Conservation (phyloP, 2,888 invertebrate species). For the Gasteruption jaculator region DNA sequence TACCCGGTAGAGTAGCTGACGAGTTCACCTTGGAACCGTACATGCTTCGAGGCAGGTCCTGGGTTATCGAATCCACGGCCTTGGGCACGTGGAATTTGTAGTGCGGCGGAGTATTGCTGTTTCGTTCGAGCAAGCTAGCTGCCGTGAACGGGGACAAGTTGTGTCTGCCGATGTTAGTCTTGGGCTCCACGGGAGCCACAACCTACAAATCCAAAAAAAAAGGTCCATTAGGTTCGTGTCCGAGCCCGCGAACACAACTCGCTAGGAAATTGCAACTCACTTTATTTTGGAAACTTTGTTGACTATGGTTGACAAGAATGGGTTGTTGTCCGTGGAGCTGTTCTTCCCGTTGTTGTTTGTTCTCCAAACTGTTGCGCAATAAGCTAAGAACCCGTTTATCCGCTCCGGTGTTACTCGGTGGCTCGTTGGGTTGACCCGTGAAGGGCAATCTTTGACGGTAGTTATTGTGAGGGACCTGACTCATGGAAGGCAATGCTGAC, state of each 20-base stretch:
- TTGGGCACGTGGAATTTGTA: slow-evolving; percentile 66
- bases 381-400: slow-evolving; percentile 70
- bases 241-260: too few species aligned
- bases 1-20: slow-evolving; percentile 41
- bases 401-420: slow-evolving; percentile 53
- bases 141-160: slow-evolving; percentile 59
- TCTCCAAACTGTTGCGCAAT: slow-evolving; percentile 68
- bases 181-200: slow-evolving; percentile 48
- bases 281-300: slow-evolving; percentile 45
- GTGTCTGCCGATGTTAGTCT: slow-evolving; percentile 54
- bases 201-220: slow-evolving; percentile 31
- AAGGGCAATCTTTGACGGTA: slow-evolving; percentile 31
- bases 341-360: slow-evolving; percentile 52
- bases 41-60: slow-evolving; percentile 41
- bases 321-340: slow-evolving; percentile 44
- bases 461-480: slow-evolving; percentile 25
- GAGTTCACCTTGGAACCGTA: slow-evolving; percentile 42
- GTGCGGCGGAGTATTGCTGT: slow-evolving; percentile 53
- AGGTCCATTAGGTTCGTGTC: too few species aligned
- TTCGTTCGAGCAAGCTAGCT: slow-evolving; percentile 54
- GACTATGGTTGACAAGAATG: slow-evolving; percentile 41
- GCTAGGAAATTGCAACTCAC: slow-evolving; percentile 24
- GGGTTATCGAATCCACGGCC: slow-evolving; percentile 64
- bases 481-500: slow-evolving; percentile 20
- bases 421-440: slow-evolving; percentile 29